Evolutionary conservation across 2,113 vertebrate species (phyloP).

Genomic region (Conger conger): DNA sequence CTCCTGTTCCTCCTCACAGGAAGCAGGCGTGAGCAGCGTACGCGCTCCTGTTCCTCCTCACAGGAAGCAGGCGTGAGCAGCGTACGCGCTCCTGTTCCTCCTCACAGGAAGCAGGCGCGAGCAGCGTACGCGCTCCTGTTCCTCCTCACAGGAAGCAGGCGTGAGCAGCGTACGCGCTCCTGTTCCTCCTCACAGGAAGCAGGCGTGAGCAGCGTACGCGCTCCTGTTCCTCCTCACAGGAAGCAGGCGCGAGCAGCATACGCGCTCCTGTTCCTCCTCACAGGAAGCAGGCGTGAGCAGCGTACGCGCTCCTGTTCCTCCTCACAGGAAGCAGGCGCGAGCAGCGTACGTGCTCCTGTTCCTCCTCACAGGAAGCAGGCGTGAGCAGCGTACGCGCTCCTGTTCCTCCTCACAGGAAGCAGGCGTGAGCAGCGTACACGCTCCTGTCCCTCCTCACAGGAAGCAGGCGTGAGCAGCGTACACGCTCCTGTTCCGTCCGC

Average conservation of each 20-base stretch:
- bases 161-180: neutral
- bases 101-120: neutral
- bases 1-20: neutral
- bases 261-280: no score
- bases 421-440: neutral
- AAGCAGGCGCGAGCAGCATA: no score
- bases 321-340: neutral
- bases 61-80: neutral
- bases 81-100: neutral
- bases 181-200: neutral
- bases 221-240: neutral
- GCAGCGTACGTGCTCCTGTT: no score
- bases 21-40: neutral
- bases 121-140: no score
- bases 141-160: no score
- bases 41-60: neutral
- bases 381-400: neutral
- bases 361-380: no score
- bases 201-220: neutral
- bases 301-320: neutral
- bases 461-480: neutral
- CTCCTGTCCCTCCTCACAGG: no score
- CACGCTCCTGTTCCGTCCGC: neutral
- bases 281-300: no score
- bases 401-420: neutral